These are phyloP conservation scores for Cladorhizidae sp. DNA, from an alignment of 37 sponge, comb jelly and placozoan genomes.

Conservation along the genomic window DNA sequence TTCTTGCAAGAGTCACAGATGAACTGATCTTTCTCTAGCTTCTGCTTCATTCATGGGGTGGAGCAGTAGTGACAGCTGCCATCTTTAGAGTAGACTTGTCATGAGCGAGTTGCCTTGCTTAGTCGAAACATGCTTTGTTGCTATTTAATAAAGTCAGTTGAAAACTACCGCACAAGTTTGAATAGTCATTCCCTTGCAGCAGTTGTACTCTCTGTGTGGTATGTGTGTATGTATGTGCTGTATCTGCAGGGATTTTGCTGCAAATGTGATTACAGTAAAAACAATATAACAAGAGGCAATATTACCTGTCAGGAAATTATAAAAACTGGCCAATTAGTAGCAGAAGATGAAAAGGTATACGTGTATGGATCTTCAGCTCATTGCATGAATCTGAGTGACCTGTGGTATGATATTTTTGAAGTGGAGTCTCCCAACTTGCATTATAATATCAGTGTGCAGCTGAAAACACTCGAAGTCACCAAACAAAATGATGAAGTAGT, in stretches of 20 bases:
- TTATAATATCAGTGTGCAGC: slow-evolving; percentile 63
- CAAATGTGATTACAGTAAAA: slow-evolving; percentile 20
- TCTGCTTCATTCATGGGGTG: too few species aligned
- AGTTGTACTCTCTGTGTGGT: too few species aligned
- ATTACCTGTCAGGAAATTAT: not conserved
- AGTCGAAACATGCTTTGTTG: too few species aligned
- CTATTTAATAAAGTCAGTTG: too few species aligned
- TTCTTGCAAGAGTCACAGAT: too few species aligned
- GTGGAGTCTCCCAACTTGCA: slow-evolving; percentile 56
- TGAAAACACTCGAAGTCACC: slow-evolving; percentile 1
- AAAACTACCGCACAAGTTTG: too few species aligned
- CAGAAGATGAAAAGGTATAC: not conserved
- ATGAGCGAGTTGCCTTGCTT: too few species aligned
- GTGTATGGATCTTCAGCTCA: slow-evolving; percentile 48
- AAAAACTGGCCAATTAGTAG: not conserved
- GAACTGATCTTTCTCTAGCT: too few species aligned
- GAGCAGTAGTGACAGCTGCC: too few species aligned
- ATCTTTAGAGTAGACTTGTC: too few species aligned
- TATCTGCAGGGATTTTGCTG: slow-evolving; percentile 77
- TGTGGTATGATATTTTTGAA: slow-evolving; percentile 77
- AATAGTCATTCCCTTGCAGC: too few species aligned
- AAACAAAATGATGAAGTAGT: not conserved
- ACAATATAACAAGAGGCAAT: not conserved
- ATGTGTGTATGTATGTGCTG: not conserved
- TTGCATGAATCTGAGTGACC: slow-evolving; percentile 49